These are phyloP conservation scores for Cistogaster globosa DNA, from an alignment of 2,888 invertebrate genomes.

Conservation along the genomic window DNA sequence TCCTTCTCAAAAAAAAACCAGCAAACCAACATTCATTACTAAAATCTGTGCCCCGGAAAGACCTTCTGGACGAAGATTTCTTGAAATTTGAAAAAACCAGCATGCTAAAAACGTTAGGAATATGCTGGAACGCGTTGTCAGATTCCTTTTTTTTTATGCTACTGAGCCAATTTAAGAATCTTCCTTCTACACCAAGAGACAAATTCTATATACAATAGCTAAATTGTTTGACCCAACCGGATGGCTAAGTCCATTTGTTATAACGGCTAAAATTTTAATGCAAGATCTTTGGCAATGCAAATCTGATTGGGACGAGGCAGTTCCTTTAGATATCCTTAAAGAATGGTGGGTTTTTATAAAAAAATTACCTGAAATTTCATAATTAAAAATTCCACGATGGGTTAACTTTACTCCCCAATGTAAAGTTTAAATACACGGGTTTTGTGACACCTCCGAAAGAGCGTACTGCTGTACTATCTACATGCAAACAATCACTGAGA, in stretches of 20 bases:
- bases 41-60: background rate
- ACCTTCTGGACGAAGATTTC: background rate
- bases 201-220: background rate
- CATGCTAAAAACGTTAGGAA: slow-evolving; percentile 11
- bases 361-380: background rate
- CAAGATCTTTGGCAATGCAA: slow-evolving; percentile 12
- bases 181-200: background rate
- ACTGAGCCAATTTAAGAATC: too few species aligned
- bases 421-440: slow-evolving; percentile 32
- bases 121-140: background rate
- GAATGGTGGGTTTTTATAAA: background rate
- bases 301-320: slow-evolving; percentile 33
- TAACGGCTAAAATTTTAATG: slow-evolving; percentile 23
- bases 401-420: too few species aligned
- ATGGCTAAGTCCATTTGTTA: slow-evolving; percentile 12
- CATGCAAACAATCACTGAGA: background rate
- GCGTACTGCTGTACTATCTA: slow-evolving; percentile 33
- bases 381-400: slow-evolving; percentile 36
- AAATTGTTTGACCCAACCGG: slow-evolving; percentile 24
- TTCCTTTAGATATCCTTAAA: background rate
- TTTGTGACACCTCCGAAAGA: too few species aligned
- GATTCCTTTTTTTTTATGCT: too few species aligned
- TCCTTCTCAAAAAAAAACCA: background rate
- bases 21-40: background rate
- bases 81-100: background rate